Evolutionary conservation across 2,113 vertebrate species (phyloP).

Genomic region (Miniopterus natalensis): DNA sequence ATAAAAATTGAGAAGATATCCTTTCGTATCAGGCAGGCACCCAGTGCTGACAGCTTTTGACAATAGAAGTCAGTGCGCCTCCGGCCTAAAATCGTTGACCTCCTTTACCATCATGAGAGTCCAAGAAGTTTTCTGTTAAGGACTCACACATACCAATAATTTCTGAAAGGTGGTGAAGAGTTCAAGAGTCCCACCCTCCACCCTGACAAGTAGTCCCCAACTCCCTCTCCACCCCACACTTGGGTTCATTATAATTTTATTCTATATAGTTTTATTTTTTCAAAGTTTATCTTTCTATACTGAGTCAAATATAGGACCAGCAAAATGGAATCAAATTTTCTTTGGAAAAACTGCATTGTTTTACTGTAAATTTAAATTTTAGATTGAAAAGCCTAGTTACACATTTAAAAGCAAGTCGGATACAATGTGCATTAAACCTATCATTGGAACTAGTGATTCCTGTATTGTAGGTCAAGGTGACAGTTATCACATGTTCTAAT

Average conservation of each 20-base stretch:
- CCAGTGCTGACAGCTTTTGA: neutral
- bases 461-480: neutral
- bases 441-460: neutral
- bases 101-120: neutral
- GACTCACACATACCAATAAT: neutral
- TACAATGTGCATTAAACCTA: neutral
- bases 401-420: neutral
- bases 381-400: neutral
- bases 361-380: neutral
- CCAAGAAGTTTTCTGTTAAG: neutral
- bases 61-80: neutral
- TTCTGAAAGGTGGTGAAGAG: neutral
- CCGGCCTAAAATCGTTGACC: neutral
- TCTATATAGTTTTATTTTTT: neutral
- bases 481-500: neutral
- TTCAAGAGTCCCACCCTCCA: neutral
- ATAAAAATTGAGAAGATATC: neutral
- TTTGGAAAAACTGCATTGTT: neutral
- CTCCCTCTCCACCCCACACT: neutral
- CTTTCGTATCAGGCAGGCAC: neutral
- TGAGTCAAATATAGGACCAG: neutral
- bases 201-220: neutral
- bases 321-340: slow-evolving; percentile 23
- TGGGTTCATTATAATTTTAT: neutral
- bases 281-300: neutral